Percentiles rank a stretch among this genome's conserved stretches.
Evolutionary conservation across 2,797 vertebrate genomes (phyloP).

Genomic region (Dendrocincla fuliginosa): DNA sequence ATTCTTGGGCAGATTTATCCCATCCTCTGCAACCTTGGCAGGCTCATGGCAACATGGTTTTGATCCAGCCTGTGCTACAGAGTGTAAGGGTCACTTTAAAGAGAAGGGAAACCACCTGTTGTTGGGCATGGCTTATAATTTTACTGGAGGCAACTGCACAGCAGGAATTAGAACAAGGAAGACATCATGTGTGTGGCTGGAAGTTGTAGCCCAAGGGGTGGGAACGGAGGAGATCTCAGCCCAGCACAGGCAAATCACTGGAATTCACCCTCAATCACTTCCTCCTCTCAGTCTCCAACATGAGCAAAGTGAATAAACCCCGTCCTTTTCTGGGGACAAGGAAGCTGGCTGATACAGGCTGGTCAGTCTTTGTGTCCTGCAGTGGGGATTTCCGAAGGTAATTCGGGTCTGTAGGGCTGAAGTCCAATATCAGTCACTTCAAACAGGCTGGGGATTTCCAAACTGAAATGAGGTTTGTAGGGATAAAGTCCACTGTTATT

Average conservation of each 20-base stretch:
- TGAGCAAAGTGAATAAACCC: neutral
- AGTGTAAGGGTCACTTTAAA: neutral
- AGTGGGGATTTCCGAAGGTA: neutral
- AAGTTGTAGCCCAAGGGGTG: rapidly evolving
- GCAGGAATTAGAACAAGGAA: neutral
- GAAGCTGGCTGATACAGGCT: neutral
- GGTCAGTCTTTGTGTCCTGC: neutral
- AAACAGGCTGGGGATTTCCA: neutral
- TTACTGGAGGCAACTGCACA: neutral
- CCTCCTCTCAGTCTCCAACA: neutral
- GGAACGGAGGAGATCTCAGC: neutral
- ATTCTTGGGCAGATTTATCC: neutral
- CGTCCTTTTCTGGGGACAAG: neutral
- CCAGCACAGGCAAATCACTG: neutral
- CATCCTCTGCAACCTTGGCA: neutral
- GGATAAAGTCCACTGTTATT: neutral
- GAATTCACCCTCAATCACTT: neutral
- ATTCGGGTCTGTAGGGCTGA: neutral
- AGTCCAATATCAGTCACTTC: neutral
- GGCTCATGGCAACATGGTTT: neutral
- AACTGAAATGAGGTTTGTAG: neutral
- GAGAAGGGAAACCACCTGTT: neutral
- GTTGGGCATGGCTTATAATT: neutral
- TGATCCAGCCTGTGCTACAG: neutral
- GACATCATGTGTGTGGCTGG: neutral